Evolutionary conservation across 1,140 invertebrate species (phyloP), one percentile per base, ranked within the genome.

Genomic region (Oryzaephilus surinamensis): DNA sequence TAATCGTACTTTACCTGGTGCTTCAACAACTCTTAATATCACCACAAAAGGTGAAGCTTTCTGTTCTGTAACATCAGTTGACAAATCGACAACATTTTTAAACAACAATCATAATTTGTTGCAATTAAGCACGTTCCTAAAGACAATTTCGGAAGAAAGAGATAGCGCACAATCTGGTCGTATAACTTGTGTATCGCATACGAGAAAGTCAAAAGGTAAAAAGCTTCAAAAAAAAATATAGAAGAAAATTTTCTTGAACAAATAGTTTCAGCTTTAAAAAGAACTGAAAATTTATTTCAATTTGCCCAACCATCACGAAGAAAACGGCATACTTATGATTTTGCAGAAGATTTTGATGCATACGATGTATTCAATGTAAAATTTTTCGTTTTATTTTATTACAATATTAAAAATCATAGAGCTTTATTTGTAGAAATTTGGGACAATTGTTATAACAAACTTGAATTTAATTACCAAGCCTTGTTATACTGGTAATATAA

Each of bases 21-120:
- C 57, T 2, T 41, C 57, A 2, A 66, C 69, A 3, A 60, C 57
- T 5, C 51, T 77, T 4, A 57, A 62, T 13, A 45, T 80, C 0
- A 61, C 68, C 40, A 67, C 74, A 2, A 58, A 61, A 0, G 65
- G 71, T 0, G 62, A 61, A 20, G 76, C 75, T 0, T 45, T 76
- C 0, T 79, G 77, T 49, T 70, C 70, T 13, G 46, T 78, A 10
- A 72, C 73, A 1, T 68, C 68, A 0, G 64, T 77, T 0, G 77
- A 80, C 55, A 71, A 71, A 42, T 72, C 74, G 28, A 69, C 71
- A 0, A 63, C 62, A 28, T 67, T 76, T 32, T 51, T 76, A 17
- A 60, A 44, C 12, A n/a, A n/a, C n/a, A n/a, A n/a, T n/a, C n/a
- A 24, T 24, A 21, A 38, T 38, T 20, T 38, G 1, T 10, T 6